These are phyloP conservation scores for Archivesica marissinica DNA, from an alignment of 1,140 invertebrate genomes.

Conservation along the genomic window DNA sequence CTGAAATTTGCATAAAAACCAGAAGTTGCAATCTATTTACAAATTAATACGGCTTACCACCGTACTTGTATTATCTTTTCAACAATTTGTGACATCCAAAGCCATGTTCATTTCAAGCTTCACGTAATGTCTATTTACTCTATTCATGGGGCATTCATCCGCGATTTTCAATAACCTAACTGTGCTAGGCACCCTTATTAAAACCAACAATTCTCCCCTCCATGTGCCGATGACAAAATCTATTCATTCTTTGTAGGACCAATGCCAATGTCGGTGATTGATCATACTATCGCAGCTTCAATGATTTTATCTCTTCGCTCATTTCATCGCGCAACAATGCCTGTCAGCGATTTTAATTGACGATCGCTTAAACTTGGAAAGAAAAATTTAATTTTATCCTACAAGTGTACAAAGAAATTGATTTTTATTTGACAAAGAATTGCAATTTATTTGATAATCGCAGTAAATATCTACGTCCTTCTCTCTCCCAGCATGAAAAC, in stretches of 20 bases:
- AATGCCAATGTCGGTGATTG: conserved; percentile 51
- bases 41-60: conserved; percentile 16
- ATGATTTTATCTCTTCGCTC: conserved; percentile 45
- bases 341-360: conserved; percentile 46
- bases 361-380: background rate
- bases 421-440: conserved; percentile 36
- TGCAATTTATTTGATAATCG: conserved; percentile 60
- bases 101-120: background rate
- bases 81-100: conserved; percentile 24
- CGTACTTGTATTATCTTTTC: background rate
- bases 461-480: conserved; percentile 4
- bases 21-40: conserved; percentile 39
- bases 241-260: conserved; percentile 39
- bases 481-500: background rate
- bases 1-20: conserved; percentile 22
- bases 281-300: conserved; percentile 42
- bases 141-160: conserved; percentile 27
- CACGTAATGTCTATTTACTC: conserved; percentile 55
- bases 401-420: conserved; percentile 28
- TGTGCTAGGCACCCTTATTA: conserved; percentile 42
- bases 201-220: conserved; percentile 50
- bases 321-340: conserved; percentile 48
- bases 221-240: conserved; percentile 23
- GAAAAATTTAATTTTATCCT: conserved; percentile 37
- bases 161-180: conserved; percentile 20